phyloP scores from a whole-genome alignment of 2,888 invertebrate genomes.

The Neocrepidodera transversa region DNA sequence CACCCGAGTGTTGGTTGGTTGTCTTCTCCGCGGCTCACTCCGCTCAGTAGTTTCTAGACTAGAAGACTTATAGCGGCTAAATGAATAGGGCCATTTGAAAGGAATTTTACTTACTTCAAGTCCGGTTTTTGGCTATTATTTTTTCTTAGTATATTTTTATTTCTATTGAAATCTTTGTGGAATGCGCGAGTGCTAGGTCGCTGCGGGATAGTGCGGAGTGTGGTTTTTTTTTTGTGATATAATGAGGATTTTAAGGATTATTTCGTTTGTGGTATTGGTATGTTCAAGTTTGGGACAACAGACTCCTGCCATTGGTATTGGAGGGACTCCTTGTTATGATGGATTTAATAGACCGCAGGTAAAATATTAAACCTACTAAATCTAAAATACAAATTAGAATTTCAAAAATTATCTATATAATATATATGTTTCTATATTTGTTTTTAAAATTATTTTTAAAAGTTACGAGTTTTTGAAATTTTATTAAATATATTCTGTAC shows the following conservation, averaged over 20 bases:
- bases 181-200: constrained; percentile 23
- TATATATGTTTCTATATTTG: too few relatives aligned
- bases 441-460: too few relatives aligned
- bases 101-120: neutral
- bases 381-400: too few relatives aligned
- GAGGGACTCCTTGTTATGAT: constrained; percentile 64
- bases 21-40: constrained; percentile 37
- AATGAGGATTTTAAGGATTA: constrained; percentile 26
- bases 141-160: constrained; percentile 8
- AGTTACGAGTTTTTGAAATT: too few relatives aligned
- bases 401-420: too few relatives aligned
- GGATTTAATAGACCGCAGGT: constrained; percentile 66
- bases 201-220: neutral
- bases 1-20: constrained; percentile 23
- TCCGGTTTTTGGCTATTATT: neutral
- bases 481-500: too few relatives aligned
- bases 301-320: constrained; percentile 55
- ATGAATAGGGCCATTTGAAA: constrained; percentile 27
- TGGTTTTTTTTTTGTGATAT: constrained; percentile 13
- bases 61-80: constrained; percentile 35
- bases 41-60: constrained; percentile 28
- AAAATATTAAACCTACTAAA: too few relatives aligned
- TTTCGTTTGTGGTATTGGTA: constrained; percentile 16
- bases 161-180: constrained; percentile 4
- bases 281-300: constrained; percentile 41